Base-by-base conservation (phyloP, 1,140 invertebrate species). In the Batillaria attramentaria region DNA sequence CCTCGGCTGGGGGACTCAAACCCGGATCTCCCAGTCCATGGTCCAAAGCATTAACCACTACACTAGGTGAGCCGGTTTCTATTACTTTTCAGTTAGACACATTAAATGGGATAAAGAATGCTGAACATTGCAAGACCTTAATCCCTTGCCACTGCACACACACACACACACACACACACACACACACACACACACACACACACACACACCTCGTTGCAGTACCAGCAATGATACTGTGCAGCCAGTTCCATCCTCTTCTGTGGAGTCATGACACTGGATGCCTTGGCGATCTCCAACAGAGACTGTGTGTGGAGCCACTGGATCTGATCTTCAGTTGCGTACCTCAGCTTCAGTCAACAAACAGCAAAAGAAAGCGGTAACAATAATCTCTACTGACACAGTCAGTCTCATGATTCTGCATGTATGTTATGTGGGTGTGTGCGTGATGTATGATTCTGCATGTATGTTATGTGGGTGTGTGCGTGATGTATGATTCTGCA, bases 211-310 rank as follows among this genome's bases (percentile, higher is more conserved):
- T 95, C 94, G 92, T 97, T 95, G 90, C 97, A 93, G 89, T 95
- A 98, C 85, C 98, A 91, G 20, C 95, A 93, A 89, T 98, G 97
- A 90, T 95, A 98, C 86, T 94, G 93, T 0, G 95, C 94, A 6
- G 95, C 94, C 33, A 90, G 60, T 33, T 86, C 81, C 90, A 96
- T 95, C 79, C 96, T 91, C 80, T 93, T 91, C 46, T 88, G 79
- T 89, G 78, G 92, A 92, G 37, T 91, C 89, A 83, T 94, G 91
- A 65, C 66, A 28, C 76, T 54, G 0, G 95, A 95, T 10, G 89
- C 91, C 89, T 94, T 92, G 5, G 97, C 89, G 81, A 94, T 89
- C 13, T 95, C 93, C 81, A 94, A 91, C 69, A 93, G 93, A 62
- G 94, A 91, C 8, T 92, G 87, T 1, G 93, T 93, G 72, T 91